These are phyloP conservation scores for Halichoeres trimaculatus DNA, from an alignment of 2,113 vertebrate genomes.

Conservation along the genomic window DNA sequence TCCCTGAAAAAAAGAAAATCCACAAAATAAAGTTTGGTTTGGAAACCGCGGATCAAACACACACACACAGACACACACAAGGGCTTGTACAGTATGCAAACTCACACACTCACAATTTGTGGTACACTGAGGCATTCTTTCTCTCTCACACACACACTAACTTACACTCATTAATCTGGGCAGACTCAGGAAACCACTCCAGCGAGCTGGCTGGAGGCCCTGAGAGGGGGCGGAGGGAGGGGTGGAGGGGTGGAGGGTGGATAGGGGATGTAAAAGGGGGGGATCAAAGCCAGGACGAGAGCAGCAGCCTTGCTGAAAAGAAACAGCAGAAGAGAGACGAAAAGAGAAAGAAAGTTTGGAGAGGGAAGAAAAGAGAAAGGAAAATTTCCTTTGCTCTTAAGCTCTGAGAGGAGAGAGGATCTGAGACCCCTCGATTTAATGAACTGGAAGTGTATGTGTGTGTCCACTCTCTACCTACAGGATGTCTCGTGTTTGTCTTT, in stretches of 20 bases:
- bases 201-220: conserved; percentile 84
- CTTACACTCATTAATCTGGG: conserved; percentile 84
- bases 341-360: conserved; percentile 79
- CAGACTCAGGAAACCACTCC: conserved; percentile 85
- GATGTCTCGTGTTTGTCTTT: conserved; percentile 24
- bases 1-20: conserved; percentile 65
- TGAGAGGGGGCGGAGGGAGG: conserved; percentile 48
- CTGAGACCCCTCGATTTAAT: conserved; percentile 72
- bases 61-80: conserved; percentile 32
- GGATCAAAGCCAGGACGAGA: conserved; percentile 78
- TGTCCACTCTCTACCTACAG: conserved; percentile 34
- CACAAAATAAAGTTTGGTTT: conserved; percentile 84
- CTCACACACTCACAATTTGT: conserved; percentile 78
- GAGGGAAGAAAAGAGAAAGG: conserved; percentile 79
- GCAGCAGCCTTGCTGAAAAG: conserved; percentile 79
- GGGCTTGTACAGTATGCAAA: conserved; percentile 65
- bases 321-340: conserved; percentile 79
- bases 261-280: conserved; percentile 30
- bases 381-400: conserved; percentile 77
- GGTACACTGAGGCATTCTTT: conserved; percentile 77
- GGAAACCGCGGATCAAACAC: conserved; percentile 74
- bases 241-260: conserved; percentile 14
- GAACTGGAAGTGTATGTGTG: conserved; percentile 52
- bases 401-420: conserved; percentile 67
- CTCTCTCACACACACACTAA: conserved; percentile 69